Percentiles rank a stretch among this genome's conserved stretches.
These are phyloP conservation scores for Rhincodon typus DNA, from an alignment of 2,797 vertebrate genomes.

Conservation along the genomic window DNA sequence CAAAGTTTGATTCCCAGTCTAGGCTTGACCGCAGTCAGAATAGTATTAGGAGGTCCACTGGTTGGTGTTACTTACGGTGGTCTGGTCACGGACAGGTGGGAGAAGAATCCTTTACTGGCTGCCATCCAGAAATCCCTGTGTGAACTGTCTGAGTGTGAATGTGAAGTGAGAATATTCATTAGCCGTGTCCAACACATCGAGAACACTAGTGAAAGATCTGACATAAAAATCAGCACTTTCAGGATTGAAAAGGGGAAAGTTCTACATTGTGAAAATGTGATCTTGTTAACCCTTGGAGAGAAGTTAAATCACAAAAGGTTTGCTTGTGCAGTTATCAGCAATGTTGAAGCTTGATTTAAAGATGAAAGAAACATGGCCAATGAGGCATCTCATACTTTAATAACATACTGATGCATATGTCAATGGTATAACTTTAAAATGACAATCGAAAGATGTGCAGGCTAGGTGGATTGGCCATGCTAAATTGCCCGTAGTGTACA, in stretches of 20 bases:
- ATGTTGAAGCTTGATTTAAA: background rate
- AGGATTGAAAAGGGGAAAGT: background rate
- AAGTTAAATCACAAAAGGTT: background rate
- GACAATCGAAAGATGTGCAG: no score
- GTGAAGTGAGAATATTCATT: background rate
- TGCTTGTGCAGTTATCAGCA: background rate
- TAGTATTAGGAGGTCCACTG: background rate
- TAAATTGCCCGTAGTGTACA: no score
- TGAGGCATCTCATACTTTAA: background rate
- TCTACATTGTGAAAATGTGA: background rate
- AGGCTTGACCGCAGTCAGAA: background rate
- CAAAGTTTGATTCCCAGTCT: background rate
- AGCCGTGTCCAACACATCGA: background rate
- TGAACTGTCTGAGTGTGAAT: background rate
- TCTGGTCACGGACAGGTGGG: background rate
- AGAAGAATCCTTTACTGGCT: background rate
- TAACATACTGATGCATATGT: no score
- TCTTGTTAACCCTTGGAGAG: background rate
- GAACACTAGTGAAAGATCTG: background rate
- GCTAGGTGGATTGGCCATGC: no score
- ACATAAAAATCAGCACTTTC: background rate
- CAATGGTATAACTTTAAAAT: no score
- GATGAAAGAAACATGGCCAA: background rate
- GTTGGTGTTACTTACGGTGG: background rate
- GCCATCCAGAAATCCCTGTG: background rate